Percentiles rank a stretch among this genome's conserved stretches.
phyloP scores from a whole-genome alignment of 2,113 vertebrate species.

The Phylloscopus whistleri region DNA sequence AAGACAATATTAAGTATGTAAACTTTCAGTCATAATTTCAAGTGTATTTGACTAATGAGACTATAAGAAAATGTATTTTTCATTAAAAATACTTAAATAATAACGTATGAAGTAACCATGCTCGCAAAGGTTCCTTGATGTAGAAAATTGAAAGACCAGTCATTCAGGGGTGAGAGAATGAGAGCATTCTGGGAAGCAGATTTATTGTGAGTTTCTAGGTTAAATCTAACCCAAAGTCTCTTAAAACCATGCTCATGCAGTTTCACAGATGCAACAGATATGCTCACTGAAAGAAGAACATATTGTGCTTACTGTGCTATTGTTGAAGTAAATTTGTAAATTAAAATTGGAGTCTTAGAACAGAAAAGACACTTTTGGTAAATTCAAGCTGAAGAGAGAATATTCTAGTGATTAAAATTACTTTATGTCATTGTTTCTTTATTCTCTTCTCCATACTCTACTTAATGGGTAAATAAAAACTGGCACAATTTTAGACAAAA shows the following conservation, averaged over 20 bases:
- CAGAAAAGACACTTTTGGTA: not conserved
- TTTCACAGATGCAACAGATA: not conserved
- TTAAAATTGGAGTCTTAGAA: not conserved
- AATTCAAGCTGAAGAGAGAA: not conserved
- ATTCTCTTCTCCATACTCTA: not conserved
- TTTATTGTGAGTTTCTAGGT: not conserved
- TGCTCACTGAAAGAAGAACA: not conserved
- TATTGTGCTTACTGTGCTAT: not conserved
- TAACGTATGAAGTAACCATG: not conserved
- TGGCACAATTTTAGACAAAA: not conserved
- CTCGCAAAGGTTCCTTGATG: not conserved
- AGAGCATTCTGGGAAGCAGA: not conserved
- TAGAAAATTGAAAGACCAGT: not conserved
- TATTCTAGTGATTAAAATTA: not conserved
- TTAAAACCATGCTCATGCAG: not conserved
- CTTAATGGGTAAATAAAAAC: not conserved
- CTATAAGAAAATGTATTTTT: not conserved
- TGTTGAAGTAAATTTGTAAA: not conserved
- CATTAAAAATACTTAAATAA: not conserved
- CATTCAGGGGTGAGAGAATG: not conserved
- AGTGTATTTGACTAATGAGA: not conserved
- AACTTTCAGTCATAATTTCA: constrained; percentile 6
- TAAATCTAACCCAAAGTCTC: not conserved
- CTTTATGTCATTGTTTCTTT: not conserved
- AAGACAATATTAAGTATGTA: not conserved